These are phyloP conservation scores for Taenaris catops DNA, from an alignment of 2,888 invertebrate genomes.

Conservation along the genomic window DNA sequence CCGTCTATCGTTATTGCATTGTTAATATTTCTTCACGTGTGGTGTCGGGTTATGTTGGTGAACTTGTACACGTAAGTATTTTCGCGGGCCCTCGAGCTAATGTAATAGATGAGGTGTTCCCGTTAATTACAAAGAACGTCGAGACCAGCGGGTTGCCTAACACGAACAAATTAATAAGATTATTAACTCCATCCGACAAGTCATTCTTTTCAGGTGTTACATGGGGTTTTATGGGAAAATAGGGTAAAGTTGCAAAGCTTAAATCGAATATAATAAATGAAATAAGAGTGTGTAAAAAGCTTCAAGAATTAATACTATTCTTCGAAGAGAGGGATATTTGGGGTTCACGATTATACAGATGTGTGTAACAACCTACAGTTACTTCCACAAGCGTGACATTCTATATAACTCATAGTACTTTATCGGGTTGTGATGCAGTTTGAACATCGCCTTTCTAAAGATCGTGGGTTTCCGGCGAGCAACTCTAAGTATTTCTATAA, in stretches of 20 bases:
- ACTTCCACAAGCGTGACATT: no score
- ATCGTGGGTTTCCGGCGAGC: no score
- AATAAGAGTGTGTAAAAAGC: no score
- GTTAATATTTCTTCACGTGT: conserved; percentile 24
- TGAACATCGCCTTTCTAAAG: no score
- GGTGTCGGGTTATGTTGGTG: conserved; percentile 45
- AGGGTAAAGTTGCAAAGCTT: conserved; percentile 8
- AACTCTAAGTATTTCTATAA: no score
- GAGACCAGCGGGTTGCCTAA: conserved; percentile 57
- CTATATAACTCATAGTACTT: no score
- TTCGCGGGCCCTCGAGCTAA: conserved; percentile 69
- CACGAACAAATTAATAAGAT: conserved; percentile 73
- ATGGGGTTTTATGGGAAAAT: conserved; percentile 6
- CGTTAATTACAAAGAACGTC: conserved; percentile 79
- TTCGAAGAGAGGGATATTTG: no score
- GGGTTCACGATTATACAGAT: no score
- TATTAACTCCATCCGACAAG: conserved; percentile 75
- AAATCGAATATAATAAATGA: no score
- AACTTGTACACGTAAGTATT: conserved; percentile 51
- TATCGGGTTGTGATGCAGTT: no score
- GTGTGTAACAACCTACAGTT: no score
- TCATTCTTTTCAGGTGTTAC: conserved; percentile 55
- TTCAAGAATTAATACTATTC: no score
- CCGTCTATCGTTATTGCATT: conserved; percentile 8
- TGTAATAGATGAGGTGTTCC: conserved; percentile 78